phyloP scores from a whole-genome alignment of 1,140 invertebrate species.

The Cryptotermes secundus region DNA sequence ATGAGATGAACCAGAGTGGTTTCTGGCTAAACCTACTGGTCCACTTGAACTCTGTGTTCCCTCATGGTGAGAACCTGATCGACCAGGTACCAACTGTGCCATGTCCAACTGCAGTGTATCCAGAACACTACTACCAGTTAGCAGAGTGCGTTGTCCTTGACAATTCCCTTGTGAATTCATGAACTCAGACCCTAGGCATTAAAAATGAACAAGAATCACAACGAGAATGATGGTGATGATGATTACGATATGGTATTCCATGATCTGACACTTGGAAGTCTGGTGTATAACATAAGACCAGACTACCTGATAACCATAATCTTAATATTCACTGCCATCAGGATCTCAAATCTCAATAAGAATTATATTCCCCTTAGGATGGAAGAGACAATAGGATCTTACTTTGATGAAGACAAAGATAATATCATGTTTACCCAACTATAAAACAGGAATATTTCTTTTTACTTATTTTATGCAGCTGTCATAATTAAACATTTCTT shows the following conservation, averaged over 20 bases:
- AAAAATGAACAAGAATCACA: background rate
- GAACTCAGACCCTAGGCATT: background rate
- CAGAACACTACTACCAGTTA: slow-evolving; percentile 27
- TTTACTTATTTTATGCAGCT: background rate
- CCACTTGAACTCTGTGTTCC: slow-evolving; percentile 20
- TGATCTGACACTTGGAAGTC: too few relatives aligned
- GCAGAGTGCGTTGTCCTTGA: background rate
- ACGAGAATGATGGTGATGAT: background rate
- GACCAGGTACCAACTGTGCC: background rate
- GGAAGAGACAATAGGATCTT: too few relatives aligned
- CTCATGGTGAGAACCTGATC: background rate
- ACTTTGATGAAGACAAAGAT: too few relatives aligned
- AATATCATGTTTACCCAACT: too few relatives aligned
- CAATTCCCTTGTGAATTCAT: background rate
- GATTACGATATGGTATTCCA: too few relatives aligned
- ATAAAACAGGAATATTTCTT: too few relatives aligned
- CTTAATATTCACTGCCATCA: too few relatives aligned
- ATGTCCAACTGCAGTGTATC: slow-evolving; percentile 28
- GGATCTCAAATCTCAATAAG: too few relatives aligned
- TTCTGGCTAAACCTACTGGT: slow-evolving; percentile 20
- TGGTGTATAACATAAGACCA: too few relatives aligned
- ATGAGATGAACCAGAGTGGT: background rate
- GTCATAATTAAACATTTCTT: background rate
- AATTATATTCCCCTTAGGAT: too few relatives aligned
- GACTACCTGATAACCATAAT: too few relatives aligned